Percentiles rank a stretch among this genome's conserved stretches.
phyloP scores from a whole-genome alignment of 2,113 vertebrate genomes.

The Callaeas wilsoni region DNA sequence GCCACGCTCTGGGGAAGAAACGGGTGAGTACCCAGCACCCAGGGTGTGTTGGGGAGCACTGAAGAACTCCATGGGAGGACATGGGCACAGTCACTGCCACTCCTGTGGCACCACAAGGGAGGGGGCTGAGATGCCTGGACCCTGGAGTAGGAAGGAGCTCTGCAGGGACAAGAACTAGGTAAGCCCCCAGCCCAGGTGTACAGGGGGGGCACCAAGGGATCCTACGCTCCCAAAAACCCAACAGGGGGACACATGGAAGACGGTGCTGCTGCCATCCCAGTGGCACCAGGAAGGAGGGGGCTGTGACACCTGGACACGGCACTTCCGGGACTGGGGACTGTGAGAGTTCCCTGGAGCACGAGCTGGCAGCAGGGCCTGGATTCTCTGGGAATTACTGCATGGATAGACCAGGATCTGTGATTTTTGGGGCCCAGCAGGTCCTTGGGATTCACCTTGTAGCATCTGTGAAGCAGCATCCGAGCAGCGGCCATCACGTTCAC shows the following conservation, averaged over 20 bases:
- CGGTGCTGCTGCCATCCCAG: background rate
- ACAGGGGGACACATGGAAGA: background rate
- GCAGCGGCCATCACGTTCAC: background rate
- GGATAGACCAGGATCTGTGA: fast-evolving
- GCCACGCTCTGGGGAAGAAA: constrained; percentile 79
- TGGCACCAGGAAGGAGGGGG: background rate
- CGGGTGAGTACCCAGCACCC: fast-evolving
- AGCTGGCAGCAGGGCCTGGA: background rate
- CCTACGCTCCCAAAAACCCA: background rate
- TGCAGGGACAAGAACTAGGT: background rate
- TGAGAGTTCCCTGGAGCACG: background rate
- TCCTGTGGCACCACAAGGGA: background rate
- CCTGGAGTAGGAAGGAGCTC: background rate
- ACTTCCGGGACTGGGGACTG: background rate
- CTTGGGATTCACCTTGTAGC: background rate
- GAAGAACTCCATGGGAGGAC: too few relatives aligned
- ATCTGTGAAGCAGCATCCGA: background rate
- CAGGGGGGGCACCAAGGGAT: background rate
- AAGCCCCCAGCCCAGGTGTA: background rate
- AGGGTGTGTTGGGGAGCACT: fast-evolving
- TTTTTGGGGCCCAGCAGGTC: fast-evolving
- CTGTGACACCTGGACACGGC: background rate
- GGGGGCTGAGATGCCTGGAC: background rate
- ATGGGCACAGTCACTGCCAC: too few relatives aligned
- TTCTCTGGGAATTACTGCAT: background rate